A percentile compares a stretch with the other conserved stretches of the same genome.
Conservation (phyloP, 2,113 vertebrate species). For the Phaethornis superciliosus region DNA sequence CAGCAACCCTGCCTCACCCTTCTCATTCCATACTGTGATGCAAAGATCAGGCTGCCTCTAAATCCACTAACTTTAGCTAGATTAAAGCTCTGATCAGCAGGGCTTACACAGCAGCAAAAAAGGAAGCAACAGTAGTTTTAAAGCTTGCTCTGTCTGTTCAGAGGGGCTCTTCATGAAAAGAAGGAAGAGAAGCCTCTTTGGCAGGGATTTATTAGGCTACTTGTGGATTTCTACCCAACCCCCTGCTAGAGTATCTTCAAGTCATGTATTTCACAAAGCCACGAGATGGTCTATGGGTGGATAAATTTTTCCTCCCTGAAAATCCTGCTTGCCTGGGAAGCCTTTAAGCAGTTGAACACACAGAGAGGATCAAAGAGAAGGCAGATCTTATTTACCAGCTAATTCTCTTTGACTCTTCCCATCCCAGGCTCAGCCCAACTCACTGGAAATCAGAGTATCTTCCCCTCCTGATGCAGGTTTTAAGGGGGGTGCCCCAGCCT, state of each 20-base stretch:
- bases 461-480: neutral
- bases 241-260: neutral
- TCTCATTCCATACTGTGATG: accelerated
- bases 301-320: slow-evolving; percentile 23
- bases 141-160: neutral
- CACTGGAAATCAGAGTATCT: neutral
- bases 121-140: neutral
- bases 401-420: slow-evolving; percentile 58
- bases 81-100: slow-evolving; percentile 31
- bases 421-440: neutral
- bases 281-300: neutral
- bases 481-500: neutral
- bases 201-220: slow-evolving; percentile 35
- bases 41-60: neutral
- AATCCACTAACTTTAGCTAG: neutral
- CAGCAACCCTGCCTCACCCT: neutral
- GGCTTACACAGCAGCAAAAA: neutral
- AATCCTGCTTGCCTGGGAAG: slow-evolving; percentile 39
- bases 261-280: neutral
- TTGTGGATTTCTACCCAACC: neutral
- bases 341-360: slow-evolving; percentile 42
- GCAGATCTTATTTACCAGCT: slow-evolving; percentile 59
- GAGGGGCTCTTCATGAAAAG: neutral
- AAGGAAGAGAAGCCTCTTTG: slow-evolving; percentile 41
- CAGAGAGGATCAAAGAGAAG: slow-evolving; percentile 43